A percentile compares a stretch with the other conserved stretches of the same genome.
Evolutionary conservation across 2,797 vertebrate species (phyloP).

Genomic region (Buphagus erythrorhynchus): DNA sequence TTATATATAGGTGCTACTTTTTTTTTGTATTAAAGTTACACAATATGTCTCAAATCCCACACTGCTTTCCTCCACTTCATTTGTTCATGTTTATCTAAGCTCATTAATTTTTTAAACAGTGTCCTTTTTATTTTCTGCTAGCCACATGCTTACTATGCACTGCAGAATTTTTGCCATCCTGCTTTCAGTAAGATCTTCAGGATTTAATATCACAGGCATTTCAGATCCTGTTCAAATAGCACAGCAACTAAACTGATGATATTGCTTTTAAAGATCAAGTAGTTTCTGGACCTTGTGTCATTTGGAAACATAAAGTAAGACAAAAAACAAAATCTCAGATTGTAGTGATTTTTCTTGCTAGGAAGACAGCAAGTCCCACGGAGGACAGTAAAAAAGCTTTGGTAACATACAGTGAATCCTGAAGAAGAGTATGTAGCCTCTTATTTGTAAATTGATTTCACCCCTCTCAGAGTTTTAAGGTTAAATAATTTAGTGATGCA

Average conservation of each 20-base stretch:
- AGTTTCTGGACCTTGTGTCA: neutral
- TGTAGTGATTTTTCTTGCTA: neutral
- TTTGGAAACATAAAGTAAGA: neutral
- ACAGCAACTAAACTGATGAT: neutral
- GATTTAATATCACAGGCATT: neutral
- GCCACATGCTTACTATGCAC: neutral
- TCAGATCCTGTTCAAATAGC: neutral
- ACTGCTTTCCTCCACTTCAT: neutral
- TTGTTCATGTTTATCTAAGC: neutral
- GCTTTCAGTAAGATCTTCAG: constrained; percentile 1
- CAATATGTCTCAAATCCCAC: neutral
- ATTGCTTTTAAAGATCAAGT: neutral
- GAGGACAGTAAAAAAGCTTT: neutral
- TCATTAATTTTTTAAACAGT: constrained; percentile 1
- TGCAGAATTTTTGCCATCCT: neutral
- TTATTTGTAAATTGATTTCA: neutral
- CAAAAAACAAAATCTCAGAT: neutral
- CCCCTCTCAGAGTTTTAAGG: neutral
- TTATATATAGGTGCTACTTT: neutral
- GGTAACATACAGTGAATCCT: neutral
- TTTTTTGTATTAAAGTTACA: neutral
- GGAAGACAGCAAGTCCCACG: neutral
- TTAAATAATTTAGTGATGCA: neutral
- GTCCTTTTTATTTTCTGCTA: neutral
- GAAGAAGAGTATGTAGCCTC: neutral